A percentile compares a stretch with the other conserved stretches of the same genome.
Conservation (phyloP, 2,113 vertebrate species). For the Oostethus manadensis region DNA sequence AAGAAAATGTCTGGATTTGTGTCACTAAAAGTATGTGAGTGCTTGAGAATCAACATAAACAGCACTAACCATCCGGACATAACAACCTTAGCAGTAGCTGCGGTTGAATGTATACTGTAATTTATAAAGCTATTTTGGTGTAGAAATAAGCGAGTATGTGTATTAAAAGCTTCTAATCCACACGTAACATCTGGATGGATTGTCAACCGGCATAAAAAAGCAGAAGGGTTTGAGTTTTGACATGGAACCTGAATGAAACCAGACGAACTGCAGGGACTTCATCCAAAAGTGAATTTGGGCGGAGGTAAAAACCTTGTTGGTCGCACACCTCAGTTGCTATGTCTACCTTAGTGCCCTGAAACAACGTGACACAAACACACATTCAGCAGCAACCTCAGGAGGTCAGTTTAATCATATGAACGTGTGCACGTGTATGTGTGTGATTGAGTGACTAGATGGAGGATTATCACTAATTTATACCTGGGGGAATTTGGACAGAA, state of each 20-base stretch:
- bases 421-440: constrained; percentile 24
- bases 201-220: constrained; percentile 34
- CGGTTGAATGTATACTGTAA: constrained; percentile 14
- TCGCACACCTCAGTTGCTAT: constrained; percentile 1
- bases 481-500: constrained; percentile 63
- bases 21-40: background rate
- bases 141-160: constrained; percentile 24
- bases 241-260: constrained; percentile 42
- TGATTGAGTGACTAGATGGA: constrained; percentile 26
- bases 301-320: constrained; percentile 21
- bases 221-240: constrained; percentile 16
- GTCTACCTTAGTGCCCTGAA: constrained; percentile 11
- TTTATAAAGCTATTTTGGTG: constrained; percentile 11
- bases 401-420: constrained; percentile 41
- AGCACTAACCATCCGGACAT: background rate
- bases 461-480: constrained; percentile 62
- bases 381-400: constrained; percentile 15
- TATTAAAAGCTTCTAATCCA: constrained; percentile 64
- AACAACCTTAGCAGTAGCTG: background rate
- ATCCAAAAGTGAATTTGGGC: constrained; percentile 37
- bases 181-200: constrained; percentile 57
- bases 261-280: constrained; percentile 22
- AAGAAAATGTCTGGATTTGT: background rate
- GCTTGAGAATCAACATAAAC: background rate
- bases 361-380: constrained; percentile 30